Percentiles rank a stretch among this genome's conserved stretches.
These are phyloP conservation scores for Rhadinocentrus ornatus DNA, from an alignment of 2,797 vertebrate genomes.

Conservation along the genomic window DNA sequence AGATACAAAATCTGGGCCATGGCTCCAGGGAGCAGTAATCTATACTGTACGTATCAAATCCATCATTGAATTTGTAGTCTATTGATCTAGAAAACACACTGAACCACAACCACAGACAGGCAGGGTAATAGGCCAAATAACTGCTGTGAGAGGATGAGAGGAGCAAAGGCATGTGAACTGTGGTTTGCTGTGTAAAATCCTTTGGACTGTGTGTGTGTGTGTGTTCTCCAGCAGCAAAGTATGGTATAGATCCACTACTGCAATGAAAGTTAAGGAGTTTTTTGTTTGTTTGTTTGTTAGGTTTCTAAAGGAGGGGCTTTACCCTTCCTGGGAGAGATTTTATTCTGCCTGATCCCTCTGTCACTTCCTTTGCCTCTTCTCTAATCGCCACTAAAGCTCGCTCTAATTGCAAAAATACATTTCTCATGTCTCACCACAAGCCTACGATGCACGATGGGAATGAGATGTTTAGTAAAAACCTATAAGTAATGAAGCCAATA, in stretches of 20 bases:
- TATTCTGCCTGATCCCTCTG: slow-evolving; percentile 57
- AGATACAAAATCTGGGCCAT: slow-evolving; percentile 48
- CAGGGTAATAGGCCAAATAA: slow-evolving; percentile 53
- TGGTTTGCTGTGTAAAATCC: slow-evolving; percentile 52
- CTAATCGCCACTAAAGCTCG: slow-evolving; percentile 40
- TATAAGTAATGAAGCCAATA: no score
- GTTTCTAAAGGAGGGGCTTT: slow-evolving; percentile 45
- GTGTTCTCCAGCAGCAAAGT: slow-evolving; percentile 7
- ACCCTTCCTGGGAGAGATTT: slow-evolving; percentile 56
- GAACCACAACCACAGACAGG: slow-evolving; percentile 56
- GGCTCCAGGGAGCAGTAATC: slow-evolving; percentile 40
- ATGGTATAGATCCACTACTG: background rate
- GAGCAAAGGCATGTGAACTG: slow-evolving; percentile 28
- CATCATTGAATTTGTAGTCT: slow-evolving; percentile 63
- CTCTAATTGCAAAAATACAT: background rate
- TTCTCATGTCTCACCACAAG: background rate
- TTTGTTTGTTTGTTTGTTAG: slow-evolving; percentile 5
- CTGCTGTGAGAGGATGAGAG: slow-evolving; percentile 38
- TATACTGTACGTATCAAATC: slow-evolving; percentile 53
- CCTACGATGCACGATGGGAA: slow-evolving; percentile 9
- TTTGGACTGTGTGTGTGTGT: slow-evolving; percentile 35
- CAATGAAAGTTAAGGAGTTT: slow-evolving; percentile 38
- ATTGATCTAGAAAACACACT: slow-evolving; percentile 61
- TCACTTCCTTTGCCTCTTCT: slow-evolving; percentile 38
- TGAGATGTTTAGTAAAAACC: slow-evolving; percentile 3